Evolutionary conservation across 2,113 vertebrate genomes (phyloP), one percentile per base, ranked within the genome.

Genomic region (Melanerpes formicivorus): DNA sequence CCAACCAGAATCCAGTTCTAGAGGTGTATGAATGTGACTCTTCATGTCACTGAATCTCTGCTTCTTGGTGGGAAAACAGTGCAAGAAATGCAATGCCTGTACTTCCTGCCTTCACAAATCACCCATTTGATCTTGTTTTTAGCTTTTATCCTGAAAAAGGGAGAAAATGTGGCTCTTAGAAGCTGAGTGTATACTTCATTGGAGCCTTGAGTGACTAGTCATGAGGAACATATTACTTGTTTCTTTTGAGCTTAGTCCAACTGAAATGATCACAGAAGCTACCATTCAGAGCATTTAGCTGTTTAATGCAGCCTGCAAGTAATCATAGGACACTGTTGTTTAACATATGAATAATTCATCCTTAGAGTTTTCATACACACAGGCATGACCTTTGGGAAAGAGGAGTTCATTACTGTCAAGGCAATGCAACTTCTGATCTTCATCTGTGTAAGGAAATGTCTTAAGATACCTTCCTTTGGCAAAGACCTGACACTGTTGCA

Each of bases 41-140:
- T 75, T 93, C 71, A 64, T 67, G 74, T 77, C 46, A 65, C 78
- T 34, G 65, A 90, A 85, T 81, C 83, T 69, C 18, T 75, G 2
- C 71, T 88, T 42, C 84, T 80, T 54, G 34, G 26, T 87, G 52
- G 92, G 92, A 87, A 92, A 95, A 95, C 30, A 73, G 40, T 19
- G 0, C 77, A 80, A 95, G 56, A 93, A 82, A 82, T 58, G 34
- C 75, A 72, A 46, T 66, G 23, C 29, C 72, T 79, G 27, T 81
- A 46, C 59, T 93, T 96, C 71, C 80, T 78, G 73, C 3, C 62
- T 93, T 70, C 18, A 91, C 22, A 84, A 93, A 74, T 77, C 64
- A 62, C 70, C n/a, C 7, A 25, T 94, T 93, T 91, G 62, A 67
- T 92, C 77, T 88, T 94, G 52, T 73, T 93, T 95, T 93, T 90